Base-by-base conservation (phyloP, 2,797 vertebrate genomes). In the Corythornis leucogaster region DNA sequence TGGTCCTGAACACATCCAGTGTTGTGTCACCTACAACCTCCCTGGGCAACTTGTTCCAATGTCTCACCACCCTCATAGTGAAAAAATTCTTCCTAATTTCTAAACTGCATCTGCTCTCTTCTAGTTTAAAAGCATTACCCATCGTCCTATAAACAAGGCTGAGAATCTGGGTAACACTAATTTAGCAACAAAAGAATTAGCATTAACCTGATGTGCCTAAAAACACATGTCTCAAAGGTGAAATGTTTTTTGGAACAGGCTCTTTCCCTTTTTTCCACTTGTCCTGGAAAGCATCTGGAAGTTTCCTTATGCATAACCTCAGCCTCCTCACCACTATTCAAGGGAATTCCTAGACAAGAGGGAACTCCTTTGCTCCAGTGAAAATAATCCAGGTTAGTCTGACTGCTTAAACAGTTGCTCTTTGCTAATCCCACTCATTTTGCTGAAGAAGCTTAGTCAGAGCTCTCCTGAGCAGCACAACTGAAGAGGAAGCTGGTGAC, bases 301-400 rank as follows among this genome's bases (percentile, higher is more conserved):
- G 1, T 20, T 61, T 77, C 33, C 11, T 71, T 61, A 10, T 48
- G 6, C 13, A 40, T 25, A 46, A 7, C 25, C 40, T 88, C 28
- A 75, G 30, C 25, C 25, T 64, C 15, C 25, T 91, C 48, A 51
- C 6, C 4, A 13, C 14, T 43, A 17, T 5, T 77, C 19, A 64
- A 59, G 5, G 12, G 15, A 66, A 28, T 6, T 62, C 31, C 7
- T 28, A 61, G n/a, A 15, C 0, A 1, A 79, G 13, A 45, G n/a
- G 77, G 20, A 79, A 68, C 28, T 84, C 78, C 61, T 84, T 64
- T 81, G 80, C 33, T 67, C 43, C 80, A 84, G 74, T 8, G 78
- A 63, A 91, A 94, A 90, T 74, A 91, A 92, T 21, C 48, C 78
- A 70, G 78, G 92, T 76, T 91, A 94, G 84, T 84, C 86, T 70